Evolutionary conservation across 2,113 vertebrate genomes (phyloP).

Genomic region (Callipepla squamata): DNA sequence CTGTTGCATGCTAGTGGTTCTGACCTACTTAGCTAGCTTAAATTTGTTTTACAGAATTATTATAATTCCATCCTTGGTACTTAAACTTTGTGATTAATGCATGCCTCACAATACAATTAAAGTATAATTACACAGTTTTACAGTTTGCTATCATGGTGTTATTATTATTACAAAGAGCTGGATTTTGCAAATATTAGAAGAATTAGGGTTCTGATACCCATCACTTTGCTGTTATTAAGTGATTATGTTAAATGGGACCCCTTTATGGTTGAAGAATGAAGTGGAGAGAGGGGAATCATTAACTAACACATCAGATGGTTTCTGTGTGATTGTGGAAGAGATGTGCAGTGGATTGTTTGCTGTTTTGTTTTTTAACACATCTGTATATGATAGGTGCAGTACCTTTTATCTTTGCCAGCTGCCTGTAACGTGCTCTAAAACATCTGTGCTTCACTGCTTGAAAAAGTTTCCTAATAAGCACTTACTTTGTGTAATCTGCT

Average conservation of each 20-base stretch:
- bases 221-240: conserved; percentile 82
- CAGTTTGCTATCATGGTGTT: conserved; percentile 88
- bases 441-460: not conserved
- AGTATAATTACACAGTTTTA: conserved; percentile 92
- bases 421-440: not conserved
- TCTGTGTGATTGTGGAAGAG: conserved; percentile 56
- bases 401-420: conserved; percentile 35
- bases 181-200: conserved; percentile 92
- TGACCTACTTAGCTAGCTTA: conserved; percentile 95
- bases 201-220: conserved; percentile 88
- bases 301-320: conserved; percentile 63
- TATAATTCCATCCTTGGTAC: conserved; percentile 91
- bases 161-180: conserved; percentile 88
- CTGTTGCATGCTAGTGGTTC: conserved; percentile 87
- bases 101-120: conserved; percentile 96
- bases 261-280: conserved; percentile 78
- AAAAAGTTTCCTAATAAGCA: not conserved
- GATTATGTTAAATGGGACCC: conserved; percentile 81
- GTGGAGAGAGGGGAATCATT: conserved; percentile 73
- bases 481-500: not conserved
- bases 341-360: not conserved
- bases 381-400: conserved; percentile 1
- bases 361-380: not conserved
- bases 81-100: conserved; percentile 95
- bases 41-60: conserved; percentile 94